Evolutionary conservation across 2,113 vertebrate species (phyloP).

Genomic region (Upupa epops): DNA sequence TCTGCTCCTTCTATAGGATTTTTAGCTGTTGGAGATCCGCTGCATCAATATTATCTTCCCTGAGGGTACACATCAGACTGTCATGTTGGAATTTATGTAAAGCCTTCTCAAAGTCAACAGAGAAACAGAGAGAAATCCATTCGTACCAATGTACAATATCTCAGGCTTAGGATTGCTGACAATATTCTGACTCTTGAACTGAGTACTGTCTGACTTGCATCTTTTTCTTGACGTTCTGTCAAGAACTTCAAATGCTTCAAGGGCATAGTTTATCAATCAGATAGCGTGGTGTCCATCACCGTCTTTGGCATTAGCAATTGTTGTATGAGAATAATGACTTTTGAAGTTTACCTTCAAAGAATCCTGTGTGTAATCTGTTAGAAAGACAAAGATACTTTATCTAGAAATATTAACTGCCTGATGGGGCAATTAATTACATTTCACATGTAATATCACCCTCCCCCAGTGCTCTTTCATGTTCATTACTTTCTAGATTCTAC

Average conservation of each 20-base stretch:
- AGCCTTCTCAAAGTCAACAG: conserved; percentile 15
- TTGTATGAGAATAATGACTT: not conserved
- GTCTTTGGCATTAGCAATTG: not conserved
- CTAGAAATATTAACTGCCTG: not conserved
- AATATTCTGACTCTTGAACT: not conserved
- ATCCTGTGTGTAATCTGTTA: not conserved
- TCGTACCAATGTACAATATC: not conserved
- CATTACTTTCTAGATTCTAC: not conserved
- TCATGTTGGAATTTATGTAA: conserved; percentile 21
- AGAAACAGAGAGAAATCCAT: not conserved
- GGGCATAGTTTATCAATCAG: not conserved
- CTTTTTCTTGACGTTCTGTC: not conserved
- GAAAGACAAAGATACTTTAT: not conserved
- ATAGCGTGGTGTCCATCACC: not conserved
- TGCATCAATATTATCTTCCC: conserved; percentile 15
- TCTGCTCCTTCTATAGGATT: not conserved
- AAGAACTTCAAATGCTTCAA: not conserved
- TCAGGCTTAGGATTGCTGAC: not conserved
- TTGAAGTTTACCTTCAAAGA: not conserved
- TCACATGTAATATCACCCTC: not conserved
- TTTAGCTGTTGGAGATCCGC: conserved; percentile 1
- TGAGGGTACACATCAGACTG: not conserved
- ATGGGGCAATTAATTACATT: not conserved
- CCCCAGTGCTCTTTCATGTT: not conserved
- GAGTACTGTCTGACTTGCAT: not conserved